phyloP scores from a whole-genome alignment of 2,888 invertebrate genomes.

The Cyclophora albipunctata region DNA sequence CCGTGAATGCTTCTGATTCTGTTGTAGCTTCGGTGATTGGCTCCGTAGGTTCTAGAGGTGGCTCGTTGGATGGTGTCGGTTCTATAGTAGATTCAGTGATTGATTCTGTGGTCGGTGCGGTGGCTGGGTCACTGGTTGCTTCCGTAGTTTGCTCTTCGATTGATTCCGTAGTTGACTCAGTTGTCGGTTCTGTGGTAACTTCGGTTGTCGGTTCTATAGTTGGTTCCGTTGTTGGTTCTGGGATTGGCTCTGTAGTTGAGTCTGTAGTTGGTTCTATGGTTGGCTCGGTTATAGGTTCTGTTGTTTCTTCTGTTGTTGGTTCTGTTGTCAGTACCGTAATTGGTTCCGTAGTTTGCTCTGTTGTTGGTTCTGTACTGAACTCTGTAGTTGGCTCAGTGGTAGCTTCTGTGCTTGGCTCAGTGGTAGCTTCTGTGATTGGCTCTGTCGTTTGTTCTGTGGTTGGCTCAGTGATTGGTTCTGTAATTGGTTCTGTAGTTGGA shows the following conservation, averaged over 20 bases:
- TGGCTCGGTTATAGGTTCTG: constrained; percentile 3
- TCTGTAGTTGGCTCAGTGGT: constrained; percentile 1
- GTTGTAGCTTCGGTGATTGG: constrained; percentile 2
- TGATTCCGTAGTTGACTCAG: not conserved
- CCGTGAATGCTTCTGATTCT: constrained; percentile 1
- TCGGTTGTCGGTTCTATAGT: too few species aligned
- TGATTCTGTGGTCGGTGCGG: not conserved
- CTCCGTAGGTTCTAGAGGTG: not conserved
- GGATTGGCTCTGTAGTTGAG: constrained; percentile 1
- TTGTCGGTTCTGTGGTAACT: too few species aligned
- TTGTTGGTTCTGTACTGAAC: not conserved
- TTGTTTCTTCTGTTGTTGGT: constrained; percentile 4
- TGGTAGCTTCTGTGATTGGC: constrained; percentile 4
- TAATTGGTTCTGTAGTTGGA: not conserved
- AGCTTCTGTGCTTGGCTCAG: constrained; percentile 3
- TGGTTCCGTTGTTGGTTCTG: constrained; percentile 1
- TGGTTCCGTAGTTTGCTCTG: not conserved
- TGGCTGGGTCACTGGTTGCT: not conserved
- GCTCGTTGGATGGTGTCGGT: not conserved
- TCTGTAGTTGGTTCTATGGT: constrained; percentile 3
- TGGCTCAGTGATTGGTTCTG: not conserved
- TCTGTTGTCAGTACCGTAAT: not conserved
- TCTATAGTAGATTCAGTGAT: not conserved
- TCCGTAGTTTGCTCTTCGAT: constrained; percentile 5
- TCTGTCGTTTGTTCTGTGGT: not conserved